phyloP scores from a whole-genome alignment of 2,797 vertebrate species.

The Poeciliopsis presidionis region DNA sequence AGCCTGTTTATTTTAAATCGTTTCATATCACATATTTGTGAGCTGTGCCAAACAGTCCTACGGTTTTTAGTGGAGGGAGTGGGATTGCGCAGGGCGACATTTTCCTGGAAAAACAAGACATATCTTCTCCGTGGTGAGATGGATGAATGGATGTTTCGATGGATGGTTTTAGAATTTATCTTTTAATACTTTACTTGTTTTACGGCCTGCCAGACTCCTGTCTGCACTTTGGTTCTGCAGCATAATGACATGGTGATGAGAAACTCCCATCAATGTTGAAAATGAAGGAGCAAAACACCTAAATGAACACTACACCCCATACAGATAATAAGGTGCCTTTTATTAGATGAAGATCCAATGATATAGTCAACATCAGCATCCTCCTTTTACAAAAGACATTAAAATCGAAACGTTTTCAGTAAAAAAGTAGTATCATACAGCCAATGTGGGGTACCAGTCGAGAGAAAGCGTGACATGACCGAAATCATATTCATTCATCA shows the following conservation, averaged over 20 bases:
- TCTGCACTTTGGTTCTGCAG: neutral
- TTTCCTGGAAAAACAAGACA: neutral
- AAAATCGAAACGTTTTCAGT: constrained; percentile 81
- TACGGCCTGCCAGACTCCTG: neutral
- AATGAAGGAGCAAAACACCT: constrained; percentile 1
- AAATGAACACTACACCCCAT: constrained; percentile 24
- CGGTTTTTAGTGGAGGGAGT: neutral
- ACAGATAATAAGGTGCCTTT: constrained; percentile 76
- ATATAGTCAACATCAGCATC: constrained; percentile 78
- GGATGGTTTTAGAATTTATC: neutral
- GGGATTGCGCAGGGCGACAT: neutral
- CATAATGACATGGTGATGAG: neutral
- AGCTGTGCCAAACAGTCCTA: neutral
- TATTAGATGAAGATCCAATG: constrained; percentile 83
- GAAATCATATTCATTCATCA: constrained; percentile 77
- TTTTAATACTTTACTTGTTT: neutral
- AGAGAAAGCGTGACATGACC: constrained; percentile 80
- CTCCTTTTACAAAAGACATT: constrained; percentile 83
- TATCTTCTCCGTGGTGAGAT: neutral
- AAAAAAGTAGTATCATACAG: constrained; percentile 82
- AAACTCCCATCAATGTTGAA: neutral
- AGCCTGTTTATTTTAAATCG: neutral
- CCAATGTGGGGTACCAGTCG: constrained; percentile 73
- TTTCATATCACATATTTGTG: neutral
- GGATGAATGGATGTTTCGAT: too few species aligned